A percentile compares a stretch with the other conserved stretches of the same genome.
phyloP scores from a whole-genome alignment of 1,140 invertebrate species.

The Euwallacea similis region DNA sequence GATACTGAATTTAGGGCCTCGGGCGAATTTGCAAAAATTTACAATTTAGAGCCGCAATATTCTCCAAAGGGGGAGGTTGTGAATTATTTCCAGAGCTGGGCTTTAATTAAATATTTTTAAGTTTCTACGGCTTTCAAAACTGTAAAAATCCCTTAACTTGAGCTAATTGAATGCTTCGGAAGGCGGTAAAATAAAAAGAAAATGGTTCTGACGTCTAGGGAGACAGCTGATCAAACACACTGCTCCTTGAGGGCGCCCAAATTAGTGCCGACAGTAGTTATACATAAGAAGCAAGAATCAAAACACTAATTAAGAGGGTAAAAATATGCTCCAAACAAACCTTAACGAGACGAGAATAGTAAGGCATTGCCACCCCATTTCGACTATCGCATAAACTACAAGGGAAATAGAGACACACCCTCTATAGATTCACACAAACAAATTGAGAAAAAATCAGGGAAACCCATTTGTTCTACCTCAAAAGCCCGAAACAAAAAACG shows the following conservation, averaged over 20 bases:
- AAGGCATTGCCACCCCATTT: not conserved
- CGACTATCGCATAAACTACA: too few relatives aligned
- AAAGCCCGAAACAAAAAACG: slow-evolving; percentile 24
- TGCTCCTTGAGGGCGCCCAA: not conserved
- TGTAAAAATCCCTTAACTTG: not conserved
- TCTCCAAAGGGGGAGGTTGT: slow-evolving; percentile 6
- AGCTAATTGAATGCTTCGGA: not conserved
- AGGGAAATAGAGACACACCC: not conserved
- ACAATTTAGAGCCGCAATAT: slow-evolving; percentile 29
- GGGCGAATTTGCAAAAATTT: slow-evolving; percentile 37
- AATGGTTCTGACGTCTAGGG: not conserved
- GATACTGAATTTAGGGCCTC: slow-evolving; percentile 28
- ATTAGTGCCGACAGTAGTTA: not conserved
- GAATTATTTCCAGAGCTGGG: slow-evolving; percentile 16
- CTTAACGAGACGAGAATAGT: not conserved
- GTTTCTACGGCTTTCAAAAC: not conserved
- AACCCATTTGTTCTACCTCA: slow-evolving; percentile 22
- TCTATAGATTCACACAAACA: not conserved
- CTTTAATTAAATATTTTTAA: slow-evolving; percentile 16
- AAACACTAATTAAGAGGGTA: not conserved
- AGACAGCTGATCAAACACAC: not conserved
- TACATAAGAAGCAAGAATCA: not conserved
- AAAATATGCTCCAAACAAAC: not conserved
- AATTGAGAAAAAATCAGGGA: slow-evolving; percentile 11
- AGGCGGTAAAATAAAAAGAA: not conserved